Percentiles rank a stretch among this genome's conserved stretches.
Conservation (phyloP, 2,888 invertebrate species). For the Nephrotoma flavescens region DNA sequence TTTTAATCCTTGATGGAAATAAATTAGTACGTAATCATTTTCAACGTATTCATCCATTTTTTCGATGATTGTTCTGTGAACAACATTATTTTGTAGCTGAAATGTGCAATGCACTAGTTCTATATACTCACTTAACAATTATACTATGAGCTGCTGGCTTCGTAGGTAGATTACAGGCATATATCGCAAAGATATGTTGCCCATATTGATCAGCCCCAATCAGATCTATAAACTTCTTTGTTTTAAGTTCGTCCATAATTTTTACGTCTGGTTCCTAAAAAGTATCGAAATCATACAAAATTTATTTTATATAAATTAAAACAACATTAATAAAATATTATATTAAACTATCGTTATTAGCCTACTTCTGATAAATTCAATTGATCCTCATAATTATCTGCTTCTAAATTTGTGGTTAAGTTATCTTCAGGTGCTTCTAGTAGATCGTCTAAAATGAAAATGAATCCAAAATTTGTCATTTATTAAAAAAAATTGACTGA, state of each 20-base stretch:
- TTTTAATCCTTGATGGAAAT: conserved; percentile 92
- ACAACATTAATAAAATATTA: conserved; percentile 1
- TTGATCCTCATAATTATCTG: conserved; percentile 22
- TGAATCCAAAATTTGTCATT: not conserved
- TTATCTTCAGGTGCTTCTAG: conserved; percentile 20
- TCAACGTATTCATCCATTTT: conserved; percentile 96
- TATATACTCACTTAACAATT: conserved; percentile 27
- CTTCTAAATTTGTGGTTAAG: conserved; percentile 10
- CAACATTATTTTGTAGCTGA: not conserved
- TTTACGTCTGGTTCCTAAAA: conserved; percentile 11
- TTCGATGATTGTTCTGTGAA: conserved; percentile 70
- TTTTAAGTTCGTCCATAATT: conserved; percentile 17
- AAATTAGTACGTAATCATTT: conserved; percentile 95
- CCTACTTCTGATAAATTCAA: conserved; percentile 21
- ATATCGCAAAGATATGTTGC: conserved; percentile 89
- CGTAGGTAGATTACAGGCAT: conserved; percentile 71
- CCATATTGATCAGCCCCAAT: conserved; percentile 58
- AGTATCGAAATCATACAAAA: not conserved
- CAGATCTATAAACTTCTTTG: conserved; percentile 38
- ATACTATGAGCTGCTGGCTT: conserved; percentile 57
- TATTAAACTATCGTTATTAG: not conserved
- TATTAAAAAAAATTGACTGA: not conserved
- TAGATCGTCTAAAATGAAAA: conserved; percentile 16
- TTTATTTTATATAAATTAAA: conserved; percentile 9
- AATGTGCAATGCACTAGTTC: conserved; percentile 2